Percentiles rank a stretch among this genome's conserved stretches.
Conservation (phyloP, 1,140 invertebrate genomes). For the Anastatus disparis region DNA sequence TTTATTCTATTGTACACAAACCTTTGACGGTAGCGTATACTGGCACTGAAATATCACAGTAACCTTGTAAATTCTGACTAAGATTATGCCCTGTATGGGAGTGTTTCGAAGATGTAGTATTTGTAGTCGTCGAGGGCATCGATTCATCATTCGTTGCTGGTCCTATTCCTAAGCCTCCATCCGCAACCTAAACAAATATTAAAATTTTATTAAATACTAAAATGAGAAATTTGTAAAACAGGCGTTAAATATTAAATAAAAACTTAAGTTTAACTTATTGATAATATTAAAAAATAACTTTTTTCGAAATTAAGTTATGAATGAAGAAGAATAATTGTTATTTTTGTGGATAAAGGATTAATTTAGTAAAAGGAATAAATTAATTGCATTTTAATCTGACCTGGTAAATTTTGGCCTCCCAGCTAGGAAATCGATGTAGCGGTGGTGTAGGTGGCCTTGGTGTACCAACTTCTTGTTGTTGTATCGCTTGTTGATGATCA, state of each 20-base stretch:
- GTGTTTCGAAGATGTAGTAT: slow-evolving; percentile 64
- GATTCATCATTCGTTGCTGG: slow-evolving; percentile 61
- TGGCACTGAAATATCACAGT: slow-evolving; percentile 89
- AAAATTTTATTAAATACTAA: not conserved
- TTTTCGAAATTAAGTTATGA: too few species aligned
- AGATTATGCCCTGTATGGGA: slow-evolving; percentile 63
- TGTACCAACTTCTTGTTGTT: slow-evolving; percentile 32
- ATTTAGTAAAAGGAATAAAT: too few species aligned
- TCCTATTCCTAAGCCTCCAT: slow-evolving; percentile 77
- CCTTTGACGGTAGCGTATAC: slow-evolving; percentile 97
- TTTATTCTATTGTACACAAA: too few species aligned
- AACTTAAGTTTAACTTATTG: too few species aligned
- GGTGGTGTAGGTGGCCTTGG: slow-evolving; percentile 87
- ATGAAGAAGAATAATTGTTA: too few species aligned
- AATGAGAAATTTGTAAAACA: too few species aligned
- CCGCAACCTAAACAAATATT: slow-evolving; percentile 73
- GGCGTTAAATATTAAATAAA: too few species aligned
- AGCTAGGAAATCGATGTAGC: slow-evolving; percentile 87
- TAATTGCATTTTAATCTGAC: too few species aligned
- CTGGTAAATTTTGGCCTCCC: slow-evolving; percentile 95
- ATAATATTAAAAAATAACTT: too few species aligned
- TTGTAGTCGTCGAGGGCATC: slow-evolving; percentile 60
- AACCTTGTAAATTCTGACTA: slow-evolving; percentile 65
- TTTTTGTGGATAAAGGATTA: too few species aligned
- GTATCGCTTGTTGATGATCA: slow-evolving; percentile 8